phyloP scores from a whole-genome alignment of 2,888 invertebrate species.

The Muschampia plurimacula region DNA sequence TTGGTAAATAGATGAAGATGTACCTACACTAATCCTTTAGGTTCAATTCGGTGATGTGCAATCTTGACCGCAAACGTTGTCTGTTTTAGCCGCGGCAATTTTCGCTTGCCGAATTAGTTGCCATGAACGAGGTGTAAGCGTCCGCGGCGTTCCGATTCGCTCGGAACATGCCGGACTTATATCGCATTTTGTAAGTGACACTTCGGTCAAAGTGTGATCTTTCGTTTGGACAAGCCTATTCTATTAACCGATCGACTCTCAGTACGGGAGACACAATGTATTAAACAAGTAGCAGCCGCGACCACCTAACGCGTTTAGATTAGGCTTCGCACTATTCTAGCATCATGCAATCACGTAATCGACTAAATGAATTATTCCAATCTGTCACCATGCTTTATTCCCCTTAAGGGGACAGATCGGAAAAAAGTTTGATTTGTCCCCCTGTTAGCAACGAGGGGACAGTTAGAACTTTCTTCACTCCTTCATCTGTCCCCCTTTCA shows the following conservation, averaged over 20 bases:
- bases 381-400: too few species aligned
- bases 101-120: constrained; percentile 80
- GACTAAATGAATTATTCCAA: constrained; percentile 53
- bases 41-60: constrained; percentile 10
- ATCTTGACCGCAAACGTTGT: constrained; percentile 61
- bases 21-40: background rate
- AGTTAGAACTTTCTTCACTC: too few species aligned
- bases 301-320: constrained; percentile 57
- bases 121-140: constrained; percentile 73
- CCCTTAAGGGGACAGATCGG: too few species aligned
- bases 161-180: constrained; percentile 64
- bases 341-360: constrained; percentile 61
- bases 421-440: too few species aligned
- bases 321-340: constrained; percentile 57
- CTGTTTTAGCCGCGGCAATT: constrained; percentile 83
- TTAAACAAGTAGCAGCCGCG: constrained; percentile 40
- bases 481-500: too few species aligned
- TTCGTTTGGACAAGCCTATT: constrained; percentile 61
- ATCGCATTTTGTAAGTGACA: constrained; percentile 74
- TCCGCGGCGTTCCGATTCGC: constrained; percentile 52
- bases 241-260: constrained; percentile 58
- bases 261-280: constrained; percentile 24
- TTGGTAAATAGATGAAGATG: background rate
- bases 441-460: too few species aligned
- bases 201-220: constrained; percentile 58